Evolutionary conservation across 1,140 invertebrate genomes (phyloP).

Genomic region (Caenorhabditis inopinata): DNA sequence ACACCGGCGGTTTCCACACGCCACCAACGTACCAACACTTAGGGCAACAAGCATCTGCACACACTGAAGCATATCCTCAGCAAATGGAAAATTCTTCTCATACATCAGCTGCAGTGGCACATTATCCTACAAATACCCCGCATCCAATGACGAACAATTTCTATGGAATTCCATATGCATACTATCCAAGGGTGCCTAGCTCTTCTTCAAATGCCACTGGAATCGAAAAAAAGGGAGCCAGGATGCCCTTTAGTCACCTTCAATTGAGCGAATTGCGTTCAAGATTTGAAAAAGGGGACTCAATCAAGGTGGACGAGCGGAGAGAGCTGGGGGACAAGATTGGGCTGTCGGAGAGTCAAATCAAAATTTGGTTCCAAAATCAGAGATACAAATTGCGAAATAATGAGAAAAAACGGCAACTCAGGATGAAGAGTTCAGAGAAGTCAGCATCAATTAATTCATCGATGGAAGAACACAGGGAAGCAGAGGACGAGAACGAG

Average conservation of each 20-base stretch:
- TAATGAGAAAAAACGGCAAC: neutral
- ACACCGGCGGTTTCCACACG: no score
- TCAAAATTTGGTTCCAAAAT: constrained; percentile 29
- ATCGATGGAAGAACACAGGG: neutral
- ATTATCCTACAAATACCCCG: no score
- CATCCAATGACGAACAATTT: no score
- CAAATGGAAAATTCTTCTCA: no score
- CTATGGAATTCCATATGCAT: no score
- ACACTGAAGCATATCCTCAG: no score
- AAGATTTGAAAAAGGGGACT: neutral
- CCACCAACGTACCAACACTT: no score
- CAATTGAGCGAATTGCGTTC: neutral
- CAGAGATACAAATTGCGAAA: constrained; percentile 2
- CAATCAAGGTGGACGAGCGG: neutral
- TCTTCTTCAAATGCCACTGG: neutral
- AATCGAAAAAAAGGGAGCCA: neutral
- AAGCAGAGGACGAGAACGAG: neutral
- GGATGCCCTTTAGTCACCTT: neutral
- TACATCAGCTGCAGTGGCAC: no score
- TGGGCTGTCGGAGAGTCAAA: neutral
- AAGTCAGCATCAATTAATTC: neutral
- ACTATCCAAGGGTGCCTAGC: no score
- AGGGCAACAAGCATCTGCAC: no score
- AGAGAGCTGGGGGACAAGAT: neutral
- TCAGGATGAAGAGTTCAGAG: neutral